Evolutionary conservation across 2,113 vertebrate species (phyloP).

Genomic region (Microcebus lehilahytsara): DNA sequence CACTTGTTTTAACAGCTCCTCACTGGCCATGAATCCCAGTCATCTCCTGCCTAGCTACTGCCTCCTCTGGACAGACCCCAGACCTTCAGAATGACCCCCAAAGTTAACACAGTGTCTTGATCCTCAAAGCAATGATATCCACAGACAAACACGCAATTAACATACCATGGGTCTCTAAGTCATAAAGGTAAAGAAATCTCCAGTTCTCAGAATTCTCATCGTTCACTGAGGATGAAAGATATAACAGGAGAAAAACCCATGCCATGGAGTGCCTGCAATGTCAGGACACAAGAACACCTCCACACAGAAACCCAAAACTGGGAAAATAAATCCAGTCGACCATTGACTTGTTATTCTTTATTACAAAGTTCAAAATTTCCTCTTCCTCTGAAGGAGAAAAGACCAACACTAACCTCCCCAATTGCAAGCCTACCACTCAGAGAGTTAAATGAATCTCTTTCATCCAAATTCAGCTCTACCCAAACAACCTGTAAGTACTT

Average conservation of each 20-base stretch:
- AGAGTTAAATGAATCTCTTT: neutral
- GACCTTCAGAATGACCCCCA: neutral
- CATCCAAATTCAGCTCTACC: neutral
- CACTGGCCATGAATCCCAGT: neutral
- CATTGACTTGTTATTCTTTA: neutral
- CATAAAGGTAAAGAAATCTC: neutral
- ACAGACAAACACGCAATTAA: neutral
- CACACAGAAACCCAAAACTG: neutral
- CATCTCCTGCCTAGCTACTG: neutral
- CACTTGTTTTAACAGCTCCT: neutral
- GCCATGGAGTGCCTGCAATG: neutral
- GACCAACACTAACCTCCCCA: neutral
- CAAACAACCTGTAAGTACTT: neutral
- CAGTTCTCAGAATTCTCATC: neutral
- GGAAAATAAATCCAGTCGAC: neutral
- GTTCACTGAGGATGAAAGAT: neutral
- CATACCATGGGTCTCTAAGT: neutral
- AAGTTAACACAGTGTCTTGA: neutral
- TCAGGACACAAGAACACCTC: constrained; percentile 15
- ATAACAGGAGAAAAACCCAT: neutral
- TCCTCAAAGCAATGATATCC: neutral
- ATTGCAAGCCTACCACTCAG: neutral
- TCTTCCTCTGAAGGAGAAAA: constrained; percentile 22
- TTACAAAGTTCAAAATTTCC: neutral
- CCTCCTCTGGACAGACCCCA: neutral